These are phyloP conservation scores for Agrotis exclamationis DNA, from an alignment of 2,888 invertebrate genomes.

Conservation along the genomic window DNA sequence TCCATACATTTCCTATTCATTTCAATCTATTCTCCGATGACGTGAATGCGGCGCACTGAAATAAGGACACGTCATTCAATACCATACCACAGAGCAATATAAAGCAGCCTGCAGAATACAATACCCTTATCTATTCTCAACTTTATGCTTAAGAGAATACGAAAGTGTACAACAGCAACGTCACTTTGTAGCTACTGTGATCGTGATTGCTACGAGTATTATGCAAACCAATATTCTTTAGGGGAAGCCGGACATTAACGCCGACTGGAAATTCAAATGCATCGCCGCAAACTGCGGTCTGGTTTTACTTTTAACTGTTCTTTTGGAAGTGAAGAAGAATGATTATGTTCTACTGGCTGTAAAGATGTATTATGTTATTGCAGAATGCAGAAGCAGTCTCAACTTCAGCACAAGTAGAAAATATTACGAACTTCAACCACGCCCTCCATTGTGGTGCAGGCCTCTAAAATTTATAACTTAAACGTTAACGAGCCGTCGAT, in stretches of 20 bases:
- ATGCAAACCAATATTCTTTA: slow-evolving; percentile 68
- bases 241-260: slow-evolving; percentile 63
- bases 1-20: slow-evolving; percentile 66
- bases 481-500: slow-evolving; percentile 85
- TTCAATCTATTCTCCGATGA: slow-evolving; percentile 70
- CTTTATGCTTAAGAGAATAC: slow-evolving; percentile 65
- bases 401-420: slow-evolving; percentile 55
- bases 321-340: slow-evolving; percentile 4
- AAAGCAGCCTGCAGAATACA: slow-evolving; percentile 53
- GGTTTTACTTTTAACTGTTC: slow-evolving; percentile 33
- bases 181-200: slow-evolving; percentile 61
- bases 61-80: slow-evolving; percentile 86
- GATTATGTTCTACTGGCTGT: slow-evolving; percentile 11
- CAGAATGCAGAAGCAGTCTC: slow-evolving; percentile 39
- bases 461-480: slow-evolving; percentile 84
- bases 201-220: slow-evolving; percentile 66
- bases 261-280: slow-evolving; percentile 49
- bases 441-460: slow-evolving; percentile 80
- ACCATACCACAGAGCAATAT: slow-evolving; percentile 76
- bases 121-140: slow-evolving; percentile 55
- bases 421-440: slow-evolving; percentile 71
- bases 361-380: slow-evolving; percentile 48
- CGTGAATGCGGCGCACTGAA: slow-evolving; percentile 76
- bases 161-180: slow-evolving; percentile 32
- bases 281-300: slow-evolving; percentile 22